phyloP scores from a whole-genome alignment of 2,113 vertebrate species.

The Cromileptes altivelis region DNA sequence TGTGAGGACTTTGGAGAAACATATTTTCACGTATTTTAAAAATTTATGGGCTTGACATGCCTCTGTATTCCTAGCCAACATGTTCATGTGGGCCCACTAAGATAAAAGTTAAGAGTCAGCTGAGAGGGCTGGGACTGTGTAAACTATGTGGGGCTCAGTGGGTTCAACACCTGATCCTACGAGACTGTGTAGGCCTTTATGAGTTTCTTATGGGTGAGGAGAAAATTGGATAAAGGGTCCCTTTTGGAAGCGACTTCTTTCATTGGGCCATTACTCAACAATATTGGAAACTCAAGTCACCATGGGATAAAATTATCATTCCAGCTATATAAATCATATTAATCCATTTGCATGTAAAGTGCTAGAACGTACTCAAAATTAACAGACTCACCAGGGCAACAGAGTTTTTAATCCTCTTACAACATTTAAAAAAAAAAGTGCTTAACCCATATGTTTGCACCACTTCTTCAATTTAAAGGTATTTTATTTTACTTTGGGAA shows the following conservation, averaged over 20 bases:
- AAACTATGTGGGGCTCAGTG: background rate
- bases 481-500: background rate
- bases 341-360: background rate
- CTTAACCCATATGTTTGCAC: background rate
- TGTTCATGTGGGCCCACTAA: slow-evolving; percentile 4
- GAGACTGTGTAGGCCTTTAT: too few relatives aligned
- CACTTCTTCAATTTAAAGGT: background rate
- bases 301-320: background rate
- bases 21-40: background rate
- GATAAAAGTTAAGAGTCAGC: background rate
- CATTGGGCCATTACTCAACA: background rate
- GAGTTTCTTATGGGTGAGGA: background rate
- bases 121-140: too few relatives aligned
- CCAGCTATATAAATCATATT: background rate
- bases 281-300: background rate
- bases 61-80: background rate
- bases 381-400: background rate
- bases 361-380: background rate
- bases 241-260: background rate
- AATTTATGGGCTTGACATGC: background rate
- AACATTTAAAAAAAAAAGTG: background rate
- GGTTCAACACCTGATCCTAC: background rate
- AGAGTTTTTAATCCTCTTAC: background rate
- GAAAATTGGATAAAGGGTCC: background rate
- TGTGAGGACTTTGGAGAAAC: background rate